These are phyloP conservation scores for honey bee (Apis mellifera) DNA, from an alignment of 1,140 invertebrate species.

Conservation along the genomic window Amel_HAv3.1 CM009934.2:8534001-8534500, in stretches of 20 bases:
- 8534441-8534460: slow-evolving; percentile 17
- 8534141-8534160: neutral
- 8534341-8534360: slow-evolving; percentile 35
- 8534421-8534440: neutral
- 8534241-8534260: neutral
- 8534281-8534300: neutral
- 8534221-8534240: neutral
- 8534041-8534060: neutral
- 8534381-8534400: neutral
- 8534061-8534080: neutral
- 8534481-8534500: slow-evolving; percentile 28
- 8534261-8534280: neutral
- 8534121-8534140: neutral
- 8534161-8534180: neutral
- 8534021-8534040: neutral
- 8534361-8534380: slow-evolving; percentile 14
- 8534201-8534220: neutral
- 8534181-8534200: neutral
- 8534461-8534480: slow-evolving; percentile 38
- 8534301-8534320: slow-evolving; percentile 36
- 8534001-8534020: neutral
- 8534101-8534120: neutral
- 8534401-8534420: neutral
- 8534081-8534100: neutral
- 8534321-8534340: slow-evolving; percentile 9